phyloP scores from a whole-genome alignment of 2,888 invertebrate species.

The Amphipoea lucens region DNA sequence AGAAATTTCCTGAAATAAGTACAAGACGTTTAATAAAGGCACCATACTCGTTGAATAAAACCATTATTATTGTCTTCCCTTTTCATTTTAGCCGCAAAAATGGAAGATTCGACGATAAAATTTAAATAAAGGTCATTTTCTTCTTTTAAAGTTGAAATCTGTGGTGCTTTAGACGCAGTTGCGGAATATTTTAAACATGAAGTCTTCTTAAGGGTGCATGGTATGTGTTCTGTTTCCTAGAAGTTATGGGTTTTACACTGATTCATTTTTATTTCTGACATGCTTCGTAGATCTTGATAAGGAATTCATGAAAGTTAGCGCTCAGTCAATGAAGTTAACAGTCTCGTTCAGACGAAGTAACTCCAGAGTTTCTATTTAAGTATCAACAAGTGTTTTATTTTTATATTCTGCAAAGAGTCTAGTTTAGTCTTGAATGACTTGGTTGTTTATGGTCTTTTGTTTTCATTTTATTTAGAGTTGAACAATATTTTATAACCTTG shows the following conservation, averaged over 20 bases:
- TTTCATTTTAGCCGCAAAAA: slow-evolving; percentile 73
- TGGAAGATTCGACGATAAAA: slow-evolving; percentile 75
- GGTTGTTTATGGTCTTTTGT: not conserved
- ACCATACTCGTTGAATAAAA: slow-evolving; percentile 69
- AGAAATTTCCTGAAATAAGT: slow-evolving; percentile 54
- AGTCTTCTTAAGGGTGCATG: slow-evolving; percentile 28
- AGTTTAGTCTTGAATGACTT: not conserved
- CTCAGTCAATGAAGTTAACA: slow-evolving; percentile 16
- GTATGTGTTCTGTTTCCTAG: slow-evolving; percentile 25
- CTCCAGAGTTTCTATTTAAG: slow-evolving; percentile 5
- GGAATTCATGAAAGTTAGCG: slow-evolving; percentile 32
- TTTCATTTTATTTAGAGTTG: not conserved
- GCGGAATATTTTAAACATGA: slow-evolving; percentile 54
- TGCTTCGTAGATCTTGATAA: slow-evolving; percentile 30
- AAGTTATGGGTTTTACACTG: slow-evolving; percentile 37
- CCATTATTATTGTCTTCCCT: slow-evolving; percentile 73
- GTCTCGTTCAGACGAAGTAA: slow-evolving; percentile 1
- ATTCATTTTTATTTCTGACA: slow-evolving; percentile 40
- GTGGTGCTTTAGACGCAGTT: slow-evolving; percentile 51
- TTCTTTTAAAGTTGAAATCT: slow-evolving; percentile 72
- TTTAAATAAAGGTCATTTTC: slow-evolving; percentile 78
- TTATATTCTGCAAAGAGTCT: not conserved
- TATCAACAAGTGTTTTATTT: slow-evolving; percentile 33
- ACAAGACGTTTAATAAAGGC: slow-evolving; percentile 70
- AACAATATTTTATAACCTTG: not conserved